Base-by-base conservation (phyloP, 1,140 invertebrate genomes). In the Paramacrobiotus metropolitanus region DNA sequence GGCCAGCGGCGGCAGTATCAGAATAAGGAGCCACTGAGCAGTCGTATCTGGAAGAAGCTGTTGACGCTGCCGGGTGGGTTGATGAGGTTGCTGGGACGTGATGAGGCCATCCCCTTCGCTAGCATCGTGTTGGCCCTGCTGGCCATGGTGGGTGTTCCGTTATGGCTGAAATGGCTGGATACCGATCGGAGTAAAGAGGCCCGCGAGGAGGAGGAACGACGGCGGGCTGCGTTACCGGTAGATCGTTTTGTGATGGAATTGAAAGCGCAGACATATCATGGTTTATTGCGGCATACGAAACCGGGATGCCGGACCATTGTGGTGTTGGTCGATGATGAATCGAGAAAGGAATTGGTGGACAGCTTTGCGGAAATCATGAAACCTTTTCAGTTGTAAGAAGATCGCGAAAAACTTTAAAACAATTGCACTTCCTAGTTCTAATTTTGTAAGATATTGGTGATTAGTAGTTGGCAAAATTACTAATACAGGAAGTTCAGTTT, bases 271-370 rank as follows among this genome's bases (percentile, higher is more conserved):
- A 93, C 91, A 61, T 97, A 94, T 69, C 90, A 92, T 72, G 90
- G 87, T 34, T 78, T 98, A 62, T 85, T 97, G 29, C 79, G 87
- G 48, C 73, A 96, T 59, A 75, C 95, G 40, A 94, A 95, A 70
- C 92, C 93, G 0, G 93, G 93, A 0, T 95, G 89, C 70, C 77
- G 93, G 21, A 95, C 92, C 0, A 81, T 97, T 63, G 80, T 95
- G 31, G 70, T 97, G 9, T 74, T 97, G 30, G 82, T 94, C 1
- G 90, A 96, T 75, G 77, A 81, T 69, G 84, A 93, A 70, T 85
- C 83, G 62, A 84, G 88, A 62, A 76, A 84, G 62, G 84, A 85
- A 71, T 76, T 97, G 55, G 75, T 96, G 61, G 83, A 86, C 60
- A 83, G 84, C 65, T 97, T 94, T 78, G 87, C 93, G 71, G 84